phyloP scores from a whole-genome alignment of 2,797 vertebrate genomes.

The Hypotaenidia okinawae region DNA sequence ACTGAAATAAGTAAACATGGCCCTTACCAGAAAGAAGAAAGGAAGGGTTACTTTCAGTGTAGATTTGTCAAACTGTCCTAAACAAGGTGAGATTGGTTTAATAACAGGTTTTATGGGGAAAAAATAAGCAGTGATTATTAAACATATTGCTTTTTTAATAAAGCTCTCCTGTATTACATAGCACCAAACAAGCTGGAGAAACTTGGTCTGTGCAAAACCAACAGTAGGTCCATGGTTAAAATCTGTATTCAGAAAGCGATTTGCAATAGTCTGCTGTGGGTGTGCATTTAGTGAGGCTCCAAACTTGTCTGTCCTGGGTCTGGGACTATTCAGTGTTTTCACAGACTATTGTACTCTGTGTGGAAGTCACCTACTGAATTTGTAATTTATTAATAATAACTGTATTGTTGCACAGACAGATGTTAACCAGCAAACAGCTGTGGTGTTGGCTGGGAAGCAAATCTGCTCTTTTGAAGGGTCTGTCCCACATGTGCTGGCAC shows the following conservation, averaged over 20 bases:
- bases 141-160: background rate
- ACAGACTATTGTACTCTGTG: background rate
- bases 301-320: background rate
- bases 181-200: background rate
- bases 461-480: background rate
- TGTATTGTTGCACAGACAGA: background rate
- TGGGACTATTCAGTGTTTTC: background rate
- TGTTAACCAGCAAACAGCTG: conserved; percentile 12
- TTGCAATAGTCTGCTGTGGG: background rate
- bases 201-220: background rate
- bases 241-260: background rate
- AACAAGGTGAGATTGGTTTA: background rate
- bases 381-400: background rate
- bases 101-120: background rate
- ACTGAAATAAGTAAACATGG: background rate
- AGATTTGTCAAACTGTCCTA: background rate
- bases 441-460: background rate
- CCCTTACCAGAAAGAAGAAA: background rate
- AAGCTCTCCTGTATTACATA: background rate
- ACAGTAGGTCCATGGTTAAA: background rate
- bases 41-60: background rate
- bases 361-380: conserved; percentile 2
- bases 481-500: background rate
- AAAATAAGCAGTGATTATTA: background rate
- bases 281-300: background rate